These are phyloP conservation scores for Lycocerus yunnanus DNA, from an alignment of 2,888 invertebrate genomes.

Conservation along the genomic window DNA sequence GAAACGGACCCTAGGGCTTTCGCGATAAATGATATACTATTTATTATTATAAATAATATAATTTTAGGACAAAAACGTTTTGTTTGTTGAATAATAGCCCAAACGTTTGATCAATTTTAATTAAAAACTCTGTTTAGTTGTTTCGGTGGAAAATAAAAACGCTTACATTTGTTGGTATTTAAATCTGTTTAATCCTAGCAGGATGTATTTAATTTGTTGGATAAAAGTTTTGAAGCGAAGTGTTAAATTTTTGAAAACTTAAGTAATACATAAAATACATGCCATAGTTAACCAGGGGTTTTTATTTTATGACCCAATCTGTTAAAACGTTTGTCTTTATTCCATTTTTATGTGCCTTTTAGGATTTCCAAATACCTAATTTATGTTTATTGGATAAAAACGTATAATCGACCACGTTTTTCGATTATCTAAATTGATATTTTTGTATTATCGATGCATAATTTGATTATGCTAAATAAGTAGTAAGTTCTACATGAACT, in stretches of 20 bases:
- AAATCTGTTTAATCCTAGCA: background rate
- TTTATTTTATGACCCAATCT: slow-evolving; percentile 33
- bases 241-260: slow-evolving; percentile 2
- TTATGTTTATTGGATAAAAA: slow-evolving; percentile 18
- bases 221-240: background rate
- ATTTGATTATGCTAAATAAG: background rate
- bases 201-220: background rate
- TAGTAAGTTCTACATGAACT: background rate
- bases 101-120: background rate
- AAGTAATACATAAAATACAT: slow-evolving; percentile 1
- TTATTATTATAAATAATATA: background rate
- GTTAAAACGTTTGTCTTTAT: slow-evolving; percentile 33
- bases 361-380: slow-evolving; percentile 29
- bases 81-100: background rate
- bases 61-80: background rate
- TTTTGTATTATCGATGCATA: background rate
- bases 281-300: slow-evolving; percentile 21
- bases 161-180: background rate
- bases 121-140: background rate
- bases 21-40: too few relatives aligned
- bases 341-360: slow-evolving; percentile 22
- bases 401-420: slow-evolving; percentile 4
- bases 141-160: background rate
- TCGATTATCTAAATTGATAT: slow-evolving; percentile 6
- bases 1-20: background rate